phyloP scores from a whole-genome alignment of 2,888 invertebrate species.

The Ptilodon capucinus region DNA sequence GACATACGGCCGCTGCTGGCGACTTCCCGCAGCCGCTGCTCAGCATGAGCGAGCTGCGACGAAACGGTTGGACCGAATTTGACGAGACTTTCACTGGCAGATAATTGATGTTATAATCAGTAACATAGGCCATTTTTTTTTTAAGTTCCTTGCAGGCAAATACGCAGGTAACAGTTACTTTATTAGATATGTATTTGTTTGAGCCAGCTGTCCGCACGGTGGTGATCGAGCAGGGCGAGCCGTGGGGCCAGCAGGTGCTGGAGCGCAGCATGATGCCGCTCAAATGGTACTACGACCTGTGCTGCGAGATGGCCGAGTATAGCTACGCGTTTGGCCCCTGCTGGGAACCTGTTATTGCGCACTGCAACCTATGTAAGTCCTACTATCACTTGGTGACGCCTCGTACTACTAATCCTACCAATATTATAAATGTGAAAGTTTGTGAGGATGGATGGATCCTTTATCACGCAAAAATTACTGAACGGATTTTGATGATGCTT shows the following conservation, averaged over 20 bases:
- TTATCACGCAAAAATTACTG: no score
- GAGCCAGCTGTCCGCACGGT: constrained; percentile 88
- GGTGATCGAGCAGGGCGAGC: constrained; percentile 90
- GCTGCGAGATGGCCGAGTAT: constrained; percentile 94
- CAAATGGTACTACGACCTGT: constrained; percentile 99
- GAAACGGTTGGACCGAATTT: no score
- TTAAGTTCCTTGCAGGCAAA: no score
- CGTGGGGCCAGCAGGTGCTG: constrained; percentile 91
- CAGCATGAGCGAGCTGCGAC: constrained; percentile 91
- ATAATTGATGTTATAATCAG: no score
- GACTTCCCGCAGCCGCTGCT: constrained; percentile 98
- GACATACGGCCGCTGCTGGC: constrained; percentile 91
- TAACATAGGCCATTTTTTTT: no score
- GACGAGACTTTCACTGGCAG: no score
- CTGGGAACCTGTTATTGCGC: constrained; percentile 98
- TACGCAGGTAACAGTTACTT: no score
- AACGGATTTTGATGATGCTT: no score
- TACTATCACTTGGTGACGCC: not conserved
- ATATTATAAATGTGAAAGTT: no score
- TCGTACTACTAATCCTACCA: no score
- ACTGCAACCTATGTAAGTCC: constrained; percentile 89
- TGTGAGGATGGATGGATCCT: no score
- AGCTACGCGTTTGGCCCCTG: constrained; percentile 99
- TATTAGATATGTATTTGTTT: no score
- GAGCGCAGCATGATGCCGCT: constrained; percentile 96